Percentiles rank a stretch among this genome's conserved stretches.
phyloP scores from a whole-genome alignment of 2,113 vertebrate species.

The Carassius auratus region DNA sequence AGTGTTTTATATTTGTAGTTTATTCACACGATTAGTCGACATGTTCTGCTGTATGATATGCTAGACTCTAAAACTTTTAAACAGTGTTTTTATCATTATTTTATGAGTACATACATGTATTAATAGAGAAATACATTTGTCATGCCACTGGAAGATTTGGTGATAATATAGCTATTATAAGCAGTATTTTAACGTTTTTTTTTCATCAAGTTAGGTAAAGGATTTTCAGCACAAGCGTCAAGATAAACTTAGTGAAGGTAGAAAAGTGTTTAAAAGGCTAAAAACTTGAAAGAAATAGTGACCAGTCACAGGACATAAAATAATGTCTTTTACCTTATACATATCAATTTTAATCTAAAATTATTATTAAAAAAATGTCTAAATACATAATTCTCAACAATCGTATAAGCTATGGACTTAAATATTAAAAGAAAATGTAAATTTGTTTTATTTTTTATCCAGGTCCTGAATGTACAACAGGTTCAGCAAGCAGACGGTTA shows the following conservation, averaged over 20 bases:
- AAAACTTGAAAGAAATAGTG: background rate
- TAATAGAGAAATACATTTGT: background rate
- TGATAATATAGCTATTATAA: background rate
- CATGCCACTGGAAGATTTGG: background rate
- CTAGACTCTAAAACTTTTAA: background rate
- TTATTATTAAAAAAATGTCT: background rate
- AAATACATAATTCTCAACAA: background rate
- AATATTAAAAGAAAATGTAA: no score
- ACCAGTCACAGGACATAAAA: background rate
- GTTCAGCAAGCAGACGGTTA: background rate
- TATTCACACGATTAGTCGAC: background rate
- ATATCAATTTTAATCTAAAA: background rate
- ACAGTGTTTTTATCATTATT: background rate
- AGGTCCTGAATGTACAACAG: background rate
- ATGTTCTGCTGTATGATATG: background rate
- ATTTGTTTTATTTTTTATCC: background rate
- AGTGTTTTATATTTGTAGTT: background rate
- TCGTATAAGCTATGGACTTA: no score
- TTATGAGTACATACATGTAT: background rate
- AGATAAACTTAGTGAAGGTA: no score
- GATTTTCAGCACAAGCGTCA: background rate
- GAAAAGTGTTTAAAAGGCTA: no score
- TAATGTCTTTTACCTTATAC: background rate
- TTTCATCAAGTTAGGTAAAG: background rate
- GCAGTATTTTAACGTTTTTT: background rate